A percentile compares a stretch with the other conserved stretches of the same genome.
Conservation (phyloP, 2,888 invertebrate genomes). For the Charanyca ferruginea region DNA sequence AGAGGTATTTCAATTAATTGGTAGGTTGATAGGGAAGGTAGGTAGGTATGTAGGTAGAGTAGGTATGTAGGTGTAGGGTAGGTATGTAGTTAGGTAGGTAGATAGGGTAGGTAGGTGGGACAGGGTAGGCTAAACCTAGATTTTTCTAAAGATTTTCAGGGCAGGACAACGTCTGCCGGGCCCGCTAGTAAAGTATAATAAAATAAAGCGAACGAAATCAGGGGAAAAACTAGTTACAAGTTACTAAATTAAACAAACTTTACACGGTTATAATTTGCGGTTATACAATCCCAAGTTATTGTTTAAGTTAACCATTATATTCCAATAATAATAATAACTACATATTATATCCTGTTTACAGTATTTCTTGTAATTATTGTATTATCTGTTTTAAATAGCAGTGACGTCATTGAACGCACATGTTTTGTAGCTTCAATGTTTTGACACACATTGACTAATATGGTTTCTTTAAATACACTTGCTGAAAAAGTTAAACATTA, state of each 20-base stretch:
- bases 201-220: too few relatives aligned
- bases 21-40: too few relatives aligned
- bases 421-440: conserved; percentile 26
- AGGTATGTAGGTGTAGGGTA: too few relatives aligned
- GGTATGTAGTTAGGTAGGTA: too few relatives aligned
- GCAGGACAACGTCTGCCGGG: too few relatives aligned
- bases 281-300: conserved; percentile 6
- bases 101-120: too few relatives aligned
- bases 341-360: conserved; percentile 39
- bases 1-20: too few relatives aligned
- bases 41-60: too few relatives aligned
- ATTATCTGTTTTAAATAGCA: neutral
- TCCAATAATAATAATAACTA: conserved; percentile 13
- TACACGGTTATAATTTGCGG: conserved; percentile 3
- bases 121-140: too few relatives aligned
- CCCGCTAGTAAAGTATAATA: too few relatives aligned
- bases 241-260: conserved; percentile 5
- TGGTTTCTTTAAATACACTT: conserved; percentile 20
- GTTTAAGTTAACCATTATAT: conserved; percentile 29
- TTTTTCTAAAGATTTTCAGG: too few relatives aligned
- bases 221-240: too few relatives aligned
- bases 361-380: neutral
- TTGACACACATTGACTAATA: conserved; percentile 19
- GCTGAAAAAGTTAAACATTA: conserved; percentile 14
- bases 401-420: conserved; percentile 48